Conservation (phyloP, 92 coral and sea anemone genomes). For the Parazoanthus atlanticus region DNA sequence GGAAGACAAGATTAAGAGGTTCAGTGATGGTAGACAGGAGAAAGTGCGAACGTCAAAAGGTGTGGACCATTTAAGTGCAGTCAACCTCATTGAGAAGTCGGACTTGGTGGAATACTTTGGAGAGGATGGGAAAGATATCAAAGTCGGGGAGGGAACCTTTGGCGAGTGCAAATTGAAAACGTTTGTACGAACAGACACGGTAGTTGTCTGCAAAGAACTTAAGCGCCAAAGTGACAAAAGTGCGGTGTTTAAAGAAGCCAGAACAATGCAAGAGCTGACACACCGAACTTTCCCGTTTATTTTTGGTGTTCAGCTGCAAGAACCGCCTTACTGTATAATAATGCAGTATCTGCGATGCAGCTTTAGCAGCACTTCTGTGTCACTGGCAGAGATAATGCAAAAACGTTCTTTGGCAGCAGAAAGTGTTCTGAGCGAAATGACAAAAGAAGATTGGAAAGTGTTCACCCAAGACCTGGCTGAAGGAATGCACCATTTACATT, state of each 20-base stretch:
- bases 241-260: not conserved
- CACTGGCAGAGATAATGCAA: not conserved
- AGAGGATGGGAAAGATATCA: not conserved
- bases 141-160: not conserved
- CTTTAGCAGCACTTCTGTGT: not conserved
- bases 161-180: constrained; percentile 12
- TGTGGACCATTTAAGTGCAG: not conserved
- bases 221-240: not conserved
- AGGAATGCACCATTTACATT: constrained; percentile 10
- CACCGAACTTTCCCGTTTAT: constrained; percentile 6
- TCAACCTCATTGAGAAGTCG: not conserved
- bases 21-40: not conserved
- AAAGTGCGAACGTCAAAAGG: not conserved
- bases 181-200: not conserved
- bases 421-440: not conserved
- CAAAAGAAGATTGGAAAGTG: not conserved
- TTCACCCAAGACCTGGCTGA: constrained; percentile 2
- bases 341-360: not conserved
- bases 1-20: not conserved
- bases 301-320: not conserved
- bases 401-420: too few species aligned
- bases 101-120: not conserved
- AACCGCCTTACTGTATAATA: not conserved
- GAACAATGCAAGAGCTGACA: not conserved
- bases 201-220: not conserved